These are phyloP conservation scores for Paedocypris sp. DNA, from an alignment of 2,113 vertebrate species.

Conservation along the genomic window DNA sequence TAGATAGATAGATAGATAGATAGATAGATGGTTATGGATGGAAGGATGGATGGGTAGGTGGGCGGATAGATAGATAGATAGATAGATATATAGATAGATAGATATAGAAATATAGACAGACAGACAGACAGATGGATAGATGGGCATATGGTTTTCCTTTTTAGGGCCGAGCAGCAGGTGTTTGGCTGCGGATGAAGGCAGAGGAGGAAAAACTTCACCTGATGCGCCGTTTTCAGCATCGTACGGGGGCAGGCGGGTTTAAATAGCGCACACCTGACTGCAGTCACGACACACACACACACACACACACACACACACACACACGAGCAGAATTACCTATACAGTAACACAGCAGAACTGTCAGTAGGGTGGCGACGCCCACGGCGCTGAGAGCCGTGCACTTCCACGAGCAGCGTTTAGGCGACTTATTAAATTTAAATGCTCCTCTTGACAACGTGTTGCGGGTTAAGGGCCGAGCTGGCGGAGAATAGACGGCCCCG, in stretches of 20 bases:
- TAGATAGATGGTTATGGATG: too few relatives aligned
- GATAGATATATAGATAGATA: too few relatives aligned
- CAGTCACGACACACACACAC: conserved; percentile 2
- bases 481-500: conserved; percentile 94
- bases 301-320: conserved; percentile 35
- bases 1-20: too few relatives aligned
- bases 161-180: too few relatives aligned
- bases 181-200: conserved; percentile 47
- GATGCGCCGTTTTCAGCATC: conserved; percentile 33
- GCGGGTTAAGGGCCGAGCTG: conserved; percentile 85
- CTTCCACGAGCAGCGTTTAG: conserved; percentile 95
- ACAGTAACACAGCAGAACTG: conserved; percentile 89
- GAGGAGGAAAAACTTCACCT: conserved; percentile 52
- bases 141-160: too few relatives aligned
- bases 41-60: too few relatives aligned
- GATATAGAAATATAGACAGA: too few relatives aligned
- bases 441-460: conserved; percentile 91
- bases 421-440: conserved; percentile 98
- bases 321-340: conserved; percentile 70
- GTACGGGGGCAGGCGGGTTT: conserved; percentile 32
- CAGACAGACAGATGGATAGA: too few relatives aligned
- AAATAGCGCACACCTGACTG: conserved; percentile 43
- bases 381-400: conserved; percentile 91
- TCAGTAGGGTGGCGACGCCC: conserved; percentile 84
- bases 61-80: too few relatives aligned